Percentiles rank a stretch among this genome's conserved stretches.
Conservation (phyloP, 2,113 vertebrate genomes). For the Dunckerocampus dactyliophorus region DNA sequence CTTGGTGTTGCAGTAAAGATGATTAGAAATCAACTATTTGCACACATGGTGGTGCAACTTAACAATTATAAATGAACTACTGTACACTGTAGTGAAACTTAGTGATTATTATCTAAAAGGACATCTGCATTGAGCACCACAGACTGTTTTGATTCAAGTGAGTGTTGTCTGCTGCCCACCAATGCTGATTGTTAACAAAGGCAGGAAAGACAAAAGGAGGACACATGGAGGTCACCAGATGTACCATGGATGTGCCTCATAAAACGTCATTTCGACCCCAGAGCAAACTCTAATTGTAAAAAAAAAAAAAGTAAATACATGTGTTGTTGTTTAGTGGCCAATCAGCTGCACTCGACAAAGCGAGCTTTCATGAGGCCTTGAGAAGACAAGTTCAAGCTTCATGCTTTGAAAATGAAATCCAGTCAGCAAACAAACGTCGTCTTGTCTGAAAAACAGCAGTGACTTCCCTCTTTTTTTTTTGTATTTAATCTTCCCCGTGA, state of each 20-base stretch:
- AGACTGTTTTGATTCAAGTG: conserved; percentile 27
- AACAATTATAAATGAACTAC: too few species aligned
- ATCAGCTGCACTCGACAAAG: conserved; percentile 4
- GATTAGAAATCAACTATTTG: too few species aligned
- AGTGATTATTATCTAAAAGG: conserved; percentile 15
- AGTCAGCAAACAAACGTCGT: conserved; percentile 57
- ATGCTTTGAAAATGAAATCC: conserved; percentile 48
- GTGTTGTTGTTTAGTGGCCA: not conserved
- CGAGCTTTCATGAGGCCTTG: conserved; percentile 22
- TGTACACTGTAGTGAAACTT: too few species aligned
- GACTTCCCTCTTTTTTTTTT: conserved; percentile 62
- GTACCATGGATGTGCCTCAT: conserved; percentile 25
- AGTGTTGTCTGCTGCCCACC: too few species aligned
- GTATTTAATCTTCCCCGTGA: conserved; percentile 71
- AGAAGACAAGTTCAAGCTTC: conserved; percentile 59
- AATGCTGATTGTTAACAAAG: conserved; percentile 61
- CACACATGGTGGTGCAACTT: too few species aligned
- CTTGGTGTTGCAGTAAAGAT: too few species aligned
- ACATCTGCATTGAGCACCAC: conserved; percentile 40
- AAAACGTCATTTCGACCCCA: conserved; percentile 17
- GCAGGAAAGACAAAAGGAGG: conserved; percentile 66
- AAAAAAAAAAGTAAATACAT: not conserved
- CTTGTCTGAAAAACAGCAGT: conserved; percentile 59
- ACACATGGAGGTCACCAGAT: conserved; percentile 59
- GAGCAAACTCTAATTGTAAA: conserved; percentile 21